Evolutionary conservation across 2,888 invertebrate species (phyloP), one percentile per base, ranked within the genome.

Genomic region (Halictus ligatus): DNA sequence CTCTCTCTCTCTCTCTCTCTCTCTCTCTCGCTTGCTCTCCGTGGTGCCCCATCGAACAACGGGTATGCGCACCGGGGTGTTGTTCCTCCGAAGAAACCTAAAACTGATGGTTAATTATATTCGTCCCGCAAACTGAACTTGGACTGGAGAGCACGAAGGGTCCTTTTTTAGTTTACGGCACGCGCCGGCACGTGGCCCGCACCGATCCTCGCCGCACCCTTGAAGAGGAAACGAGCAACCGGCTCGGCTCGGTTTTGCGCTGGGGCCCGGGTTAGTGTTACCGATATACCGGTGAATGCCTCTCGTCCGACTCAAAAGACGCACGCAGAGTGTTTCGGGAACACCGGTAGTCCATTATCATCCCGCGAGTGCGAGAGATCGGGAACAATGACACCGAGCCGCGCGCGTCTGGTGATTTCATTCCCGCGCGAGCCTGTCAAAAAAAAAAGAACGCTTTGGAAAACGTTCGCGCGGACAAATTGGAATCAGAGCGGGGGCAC

Each of bases 61-160:
- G 25, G 18, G 54, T 46, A 12, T 77, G 78, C 75, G 81, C 76
- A 81, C 73, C 75, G 48, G 82, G 81, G 84, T 84, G 87, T 88
- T 89, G 89, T 91, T 88, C 85, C 88, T 86, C 83, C 85, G 88
- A 90, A 92, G 95, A 94, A 95, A 95, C 94, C 94, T 87, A 95
- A 95, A 94, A 94, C 95, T 94, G 94, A 95, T 94, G 93, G 94
- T 94, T 95, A 95, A 95, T 95, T 95, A 95, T 93, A 91, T 94
- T 93, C 92, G 92, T 91, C 91, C 92, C 90, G 89, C 89, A 83
- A 58, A 91, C 89, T 89, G 87, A 92, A 90, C 89, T 87, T 88
- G 84, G 90, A 83, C 85, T 85, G 77, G 78, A 85, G 91, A 85
- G 86, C 86, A 84, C 85, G 88, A 86, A 89, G 92, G 94, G 91